Evolutionary conservation across 1,140 invertebrate genomes (phyloP).

Genomic region (Heterodera carotae): DNA sequence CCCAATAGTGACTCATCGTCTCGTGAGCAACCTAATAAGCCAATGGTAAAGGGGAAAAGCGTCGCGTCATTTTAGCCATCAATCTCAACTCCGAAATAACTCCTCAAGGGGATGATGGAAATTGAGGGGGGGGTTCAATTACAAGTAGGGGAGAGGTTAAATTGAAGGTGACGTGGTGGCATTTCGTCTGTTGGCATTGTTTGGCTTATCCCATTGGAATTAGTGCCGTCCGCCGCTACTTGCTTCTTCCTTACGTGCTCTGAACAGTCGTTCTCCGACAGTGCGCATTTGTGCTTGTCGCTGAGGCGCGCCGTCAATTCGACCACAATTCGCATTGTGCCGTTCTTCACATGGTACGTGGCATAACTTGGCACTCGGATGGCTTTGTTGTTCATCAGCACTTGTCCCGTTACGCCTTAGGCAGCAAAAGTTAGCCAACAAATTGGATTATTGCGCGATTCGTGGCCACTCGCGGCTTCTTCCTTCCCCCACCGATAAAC

Average conservation of each 20-base stretch:
- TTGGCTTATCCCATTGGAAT: neutral
- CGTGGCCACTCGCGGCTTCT: neutral
- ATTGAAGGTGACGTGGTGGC: no score
- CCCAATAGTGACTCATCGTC: conserved; percentile 58
- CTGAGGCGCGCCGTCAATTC: conserved; percentile 58
- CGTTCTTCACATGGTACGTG: conserved; percentile 57
- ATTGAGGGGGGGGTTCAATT: no score
- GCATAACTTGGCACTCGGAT: conserved; percentile 65
- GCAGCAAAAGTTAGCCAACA: neutral
- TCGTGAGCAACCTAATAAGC: conserved; percentile 61
- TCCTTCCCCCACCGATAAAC: conserved; percentile 52
- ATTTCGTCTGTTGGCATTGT: no score
- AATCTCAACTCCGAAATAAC: neutral
- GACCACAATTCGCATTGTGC: conserved; percentile 62
- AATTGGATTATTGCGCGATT: neutral
- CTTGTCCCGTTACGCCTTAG: conserved; percentile 60
- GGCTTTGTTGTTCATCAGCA: conserved; percentile 64
- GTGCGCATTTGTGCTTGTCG: conserved; percentile 55
- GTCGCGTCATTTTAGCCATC: neutral
- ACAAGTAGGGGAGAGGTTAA: no score
- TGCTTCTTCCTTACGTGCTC: conserved; percentile 59
- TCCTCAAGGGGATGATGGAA: neutral
- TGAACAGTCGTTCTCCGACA: conserved; percentile 57
- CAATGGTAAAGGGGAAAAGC: neutral
- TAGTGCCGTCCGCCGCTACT: no score